phyloP scores from a whole-genome alignment of 2,113 vertebrate genomes.

The Rhinopithecus roxellana region DNA sequence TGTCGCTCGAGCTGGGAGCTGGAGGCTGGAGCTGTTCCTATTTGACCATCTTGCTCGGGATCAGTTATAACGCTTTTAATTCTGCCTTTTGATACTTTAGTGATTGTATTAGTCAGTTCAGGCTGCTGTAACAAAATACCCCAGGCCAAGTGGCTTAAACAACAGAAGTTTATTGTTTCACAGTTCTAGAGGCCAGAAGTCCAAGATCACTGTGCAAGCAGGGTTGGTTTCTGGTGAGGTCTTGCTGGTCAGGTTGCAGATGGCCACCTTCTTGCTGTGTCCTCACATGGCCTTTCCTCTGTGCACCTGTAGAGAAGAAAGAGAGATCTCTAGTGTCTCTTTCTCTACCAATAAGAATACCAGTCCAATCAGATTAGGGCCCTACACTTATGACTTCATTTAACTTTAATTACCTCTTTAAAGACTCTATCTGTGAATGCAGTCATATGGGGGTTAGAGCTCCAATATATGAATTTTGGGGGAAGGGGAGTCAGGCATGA shows the following conservation, averaged over 20 bases:
- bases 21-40: too few species aligned
- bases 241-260: background rate
- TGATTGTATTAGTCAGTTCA: too few species aligned
- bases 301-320: background rate
- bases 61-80: background rate
- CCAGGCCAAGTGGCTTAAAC: background rate
- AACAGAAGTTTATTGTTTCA: background rate
- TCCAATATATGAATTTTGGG: background rate
- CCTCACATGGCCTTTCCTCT: background rate
- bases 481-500: background rate
- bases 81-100: background rate
- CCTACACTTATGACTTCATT: background rate
- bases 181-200: background rate
- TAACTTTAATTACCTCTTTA: background rate
- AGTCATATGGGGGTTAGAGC: background rate
- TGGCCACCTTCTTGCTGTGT: rapidly evolving
- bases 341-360: background rate
- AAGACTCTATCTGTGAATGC: background rate
- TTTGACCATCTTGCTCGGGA: too few species aligned
- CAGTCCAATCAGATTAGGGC: background rate
- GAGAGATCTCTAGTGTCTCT: background rate
- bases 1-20: too few species aligned
- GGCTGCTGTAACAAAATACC: background rate
- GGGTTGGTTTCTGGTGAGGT: background rate
- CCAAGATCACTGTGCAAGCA: background rate